Percentiles rank a stretch among this genome's conserved stretches.
These are phyloP conservation scores for Callocephalon fimbriatum DNA, from an alignment of 2,113 vertebrate species.

Conservation along the genomic window DNA sequence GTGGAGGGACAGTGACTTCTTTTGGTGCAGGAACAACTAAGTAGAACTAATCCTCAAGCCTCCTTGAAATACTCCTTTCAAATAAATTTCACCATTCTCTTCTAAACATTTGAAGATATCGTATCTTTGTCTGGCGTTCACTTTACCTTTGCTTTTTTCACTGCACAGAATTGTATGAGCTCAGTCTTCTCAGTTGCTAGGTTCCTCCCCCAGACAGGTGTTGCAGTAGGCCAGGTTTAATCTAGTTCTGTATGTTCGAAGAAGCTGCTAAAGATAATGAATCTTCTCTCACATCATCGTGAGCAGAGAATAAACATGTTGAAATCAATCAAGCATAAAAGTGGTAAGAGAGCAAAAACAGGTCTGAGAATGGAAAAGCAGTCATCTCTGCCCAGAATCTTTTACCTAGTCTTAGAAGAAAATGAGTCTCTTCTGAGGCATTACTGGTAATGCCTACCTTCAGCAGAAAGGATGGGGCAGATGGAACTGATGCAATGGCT, in stretches of 20 bases:
- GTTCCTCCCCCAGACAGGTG: accelerated
- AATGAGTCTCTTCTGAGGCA: not conserved
- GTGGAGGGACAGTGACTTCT: not conserved
- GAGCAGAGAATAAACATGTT: not conserved
- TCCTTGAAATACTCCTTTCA: not conserved
- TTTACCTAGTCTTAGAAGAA: not conserved
- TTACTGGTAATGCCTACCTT: not conserved
- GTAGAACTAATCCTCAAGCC: not conserved
- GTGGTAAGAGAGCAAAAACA: not conserved
- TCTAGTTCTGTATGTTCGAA: not conserved
- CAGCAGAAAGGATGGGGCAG: not conserved
- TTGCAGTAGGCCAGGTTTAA: not conserved
- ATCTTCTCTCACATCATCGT: not conserved
- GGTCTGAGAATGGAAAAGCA: not conserved
- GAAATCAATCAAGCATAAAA: not conserved
- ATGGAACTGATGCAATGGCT: not conserved
- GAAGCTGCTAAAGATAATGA: not conserved
- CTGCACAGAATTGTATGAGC: not conserved
- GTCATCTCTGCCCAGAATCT: not conserved
- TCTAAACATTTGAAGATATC: not conserved
- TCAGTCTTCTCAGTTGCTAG: not conserved
- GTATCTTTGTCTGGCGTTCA: not conserved
- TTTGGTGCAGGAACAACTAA: not conserved
- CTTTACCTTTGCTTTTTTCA: not conserved
- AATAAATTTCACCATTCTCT: not conserved